Conservation (phyloP, 2,888 invertebrate species). For the Euproctis similis region DNA sequence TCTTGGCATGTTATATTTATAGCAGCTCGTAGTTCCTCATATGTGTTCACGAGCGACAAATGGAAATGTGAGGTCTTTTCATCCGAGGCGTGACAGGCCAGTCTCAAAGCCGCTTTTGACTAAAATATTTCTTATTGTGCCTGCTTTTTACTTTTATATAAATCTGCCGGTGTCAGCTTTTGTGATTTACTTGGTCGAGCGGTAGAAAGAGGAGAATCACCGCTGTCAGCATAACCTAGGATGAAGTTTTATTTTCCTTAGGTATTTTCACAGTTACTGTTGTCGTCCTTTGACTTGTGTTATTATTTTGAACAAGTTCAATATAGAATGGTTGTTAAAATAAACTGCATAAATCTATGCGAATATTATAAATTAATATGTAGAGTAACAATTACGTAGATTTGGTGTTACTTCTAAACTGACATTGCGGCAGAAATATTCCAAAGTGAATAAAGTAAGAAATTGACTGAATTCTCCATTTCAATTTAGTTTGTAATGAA, state of each 20-base stretch:
- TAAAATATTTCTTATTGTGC: conserved; percentile 43
- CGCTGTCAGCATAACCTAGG: conserved; percentile 10
- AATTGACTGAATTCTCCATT: no score
- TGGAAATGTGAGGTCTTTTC: conserved; percentile 33
- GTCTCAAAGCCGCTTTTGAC: conserved; percentile 33
- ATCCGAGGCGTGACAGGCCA: conserved; percentile 22
- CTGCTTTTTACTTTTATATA: conserved; percentile 27
- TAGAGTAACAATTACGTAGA: no score
- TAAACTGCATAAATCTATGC: no score
- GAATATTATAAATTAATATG: no score
- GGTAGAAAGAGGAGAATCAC: conserved; percentile 22
- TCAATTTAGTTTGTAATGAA: conserved; percentile 24
- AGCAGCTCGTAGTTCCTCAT: conserved; percentile 10
- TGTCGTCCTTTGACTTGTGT: conserved; percentile 5
- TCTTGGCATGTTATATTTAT: conserved; percentile 18
- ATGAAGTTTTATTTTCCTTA: neutral
- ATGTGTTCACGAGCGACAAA: conserved; percentile 33
- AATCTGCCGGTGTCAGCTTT: conserved; percentile 31
- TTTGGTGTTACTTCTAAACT: no score
- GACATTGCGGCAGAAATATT: no score
- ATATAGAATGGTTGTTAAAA: no score
- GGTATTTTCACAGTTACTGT: neutral
- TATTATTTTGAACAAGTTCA: no score
- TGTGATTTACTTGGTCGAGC: conserved; percentile 28
- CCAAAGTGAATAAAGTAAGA: no score